phyloP scores from a whole-genome alignment of 1,140 invertebrate genomes.

The Drosophila subpulchrella region DNA sequence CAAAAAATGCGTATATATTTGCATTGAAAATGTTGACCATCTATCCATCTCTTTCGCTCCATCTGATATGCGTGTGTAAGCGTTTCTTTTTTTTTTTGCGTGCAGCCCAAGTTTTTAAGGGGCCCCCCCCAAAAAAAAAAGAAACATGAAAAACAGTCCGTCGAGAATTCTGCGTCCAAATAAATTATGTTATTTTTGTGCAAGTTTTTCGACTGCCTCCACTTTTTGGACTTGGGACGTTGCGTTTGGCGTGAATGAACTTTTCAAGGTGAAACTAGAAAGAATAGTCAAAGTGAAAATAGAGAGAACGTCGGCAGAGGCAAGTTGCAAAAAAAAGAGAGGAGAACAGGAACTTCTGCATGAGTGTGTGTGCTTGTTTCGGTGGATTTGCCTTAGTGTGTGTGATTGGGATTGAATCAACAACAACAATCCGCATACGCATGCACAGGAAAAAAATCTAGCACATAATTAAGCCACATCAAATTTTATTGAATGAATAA shows the following conservation, averaged over 20 bases:
- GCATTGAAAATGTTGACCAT: slow-evolving; percentile 76
- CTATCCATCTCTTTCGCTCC: slow-evolving; percentile 3
- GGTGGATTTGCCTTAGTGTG: slow-evolving; percentile 11
- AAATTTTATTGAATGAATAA: too few species aligned
- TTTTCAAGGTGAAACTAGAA: slow-evolving; percentile 84
- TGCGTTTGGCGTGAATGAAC: slow-evolving; percentile 83
- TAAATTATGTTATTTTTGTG: slow-evolving; percentile 83
- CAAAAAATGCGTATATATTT: slow-evolving; percentile 73
- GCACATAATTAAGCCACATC: too few species aligned
- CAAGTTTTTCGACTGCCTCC: slow-evolving; percentile 65
- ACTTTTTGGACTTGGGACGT: slow-evolving; percentile 61
- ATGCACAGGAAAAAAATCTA: slow-evolving; percentile 13
- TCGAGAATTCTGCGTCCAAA: slow-evolving; percentile 56
- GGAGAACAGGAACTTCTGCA: slow-evolving; percentile 68
- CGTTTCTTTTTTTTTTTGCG: slow-evolving; percentile 58
- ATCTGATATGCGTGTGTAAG: slow-evolving; percentile 20
- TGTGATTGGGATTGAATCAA: slow-evolving; percentile 67
- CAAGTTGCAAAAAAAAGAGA: slow-evolving; percentile 66
- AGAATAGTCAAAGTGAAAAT: slow-evolving; percentile 76
- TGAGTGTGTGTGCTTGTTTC: slow-evolving; percentile 27
- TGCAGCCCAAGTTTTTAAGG: slow-evolving; percentile 47
- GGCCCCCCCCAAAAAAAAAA: background rate
- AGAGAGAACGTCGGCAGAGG: slow-evolving; percentile 46
- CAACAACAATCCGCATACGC: slow-evolving; percentile 55
- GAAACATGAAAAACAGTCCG: slow-evolving; percentile 10